Base-by-base conservation (phyloP, 2,113 vertebrate genomes). In the Irena cyanogastra region DNA sequence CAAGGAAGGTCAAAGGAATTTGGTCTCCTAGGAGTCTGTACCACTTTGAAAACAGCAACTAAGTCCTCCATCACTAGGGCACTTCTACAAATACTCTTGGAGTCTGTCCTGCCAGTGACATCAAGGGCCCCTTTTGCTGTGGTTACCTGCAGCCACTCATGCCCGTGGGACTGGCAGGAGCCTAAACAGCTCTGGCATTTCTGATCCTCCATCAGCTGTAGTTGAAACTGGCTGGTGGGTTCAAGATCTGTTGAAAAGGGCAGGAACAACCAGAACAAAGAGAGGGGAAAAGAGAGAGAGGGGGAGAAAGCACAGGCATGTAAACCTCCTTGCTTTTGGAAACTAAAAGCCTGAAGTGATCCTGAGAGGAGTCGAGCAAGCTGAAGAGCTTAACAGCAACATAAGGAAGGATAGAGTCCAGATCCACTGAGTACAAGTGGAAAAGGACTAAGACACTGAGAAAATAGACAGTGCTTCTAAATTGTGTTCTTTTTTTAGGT, bases 1-100 rank as follows among this genome's bases (percentile, higher is more conserved):
- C 88, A 90, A 37, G 35, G 60, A 94, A 92, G 92, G 90, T 79
- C 84, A 90, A 85, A 91, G 82, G 95, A 96, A 93, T 95, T 93
- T 47, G 63, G 95, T 91, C 64, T 96, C 94, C 96, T 83, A 94
- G 95, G 86, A 95, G 64, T 4, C 80, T 11, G 39, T 17, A 21
- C 66, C 47, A 45, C 76, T 85, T 80, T 52, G 76, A 66, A 94
- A 96, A 86, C 69, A 91, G 79, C 49, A 95, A 68, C 76, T 80
- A 88, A 88, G 69, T 68, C 64, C 75, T 93, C 60, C 68, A 90
- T 94, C 90, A 37, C 68, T 70, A 47, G 8, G 31, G 65, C 65
- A 50, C 80, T 87, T 68, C 61, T 61, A 42, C 83, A 90, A 93
- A 92, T 78, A 28, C 37, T 94, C 22, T 42, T 63, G 31, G 30